A percentile compares a stretch with the other conserved stretches of the same genome.
These are phyloP conservation scores for Epinephelus fuscoguttatus DNA, from an alignment of 2,113 vertebrate species.

Conservation along the genomic window DNA sequence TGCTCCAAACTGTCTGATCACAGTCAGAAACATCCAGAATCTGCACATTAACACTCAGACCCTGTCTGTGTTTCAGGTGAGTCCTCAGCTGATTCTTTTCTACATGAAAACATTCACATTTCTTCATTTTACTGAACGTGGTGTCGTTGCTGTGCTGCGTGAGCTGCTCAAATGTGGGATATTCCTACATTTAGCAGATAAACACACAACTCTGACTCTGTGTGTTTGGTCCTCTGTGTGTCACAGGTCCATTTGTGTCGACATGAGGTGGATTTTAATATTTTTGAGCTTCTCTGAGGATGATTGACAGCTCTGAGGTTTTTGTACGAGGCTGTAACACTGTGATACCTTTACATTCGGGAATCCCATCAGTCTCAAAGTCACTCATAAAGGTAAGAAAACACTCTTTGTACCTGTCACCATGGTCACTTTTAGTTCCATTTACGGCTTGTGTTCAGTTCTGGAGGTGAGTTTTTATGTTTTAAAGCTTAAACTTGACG, in stretches of 20 bases:
- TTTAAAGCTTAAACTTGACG: conserved; percentile 8
- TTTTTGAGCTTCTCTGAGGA: not conserved
- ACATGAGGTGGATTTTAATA: fast-evolving
- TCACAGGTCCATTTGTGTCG: fast-evolving
- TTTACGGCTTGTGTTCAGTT: fast-evolving
- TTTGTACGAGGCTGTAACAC: conserved; percentile 46
- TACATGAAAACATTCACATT: fast-evolving
- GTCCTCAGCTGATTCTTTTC: fast-evolving
- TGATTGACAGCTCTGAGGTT: not conserved
- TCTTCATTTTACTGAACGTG: not conserved
- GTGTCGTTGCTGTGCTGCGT: not conserved
- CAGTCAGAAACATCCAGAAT: not conserved
- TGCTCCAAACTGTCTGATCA: fast-evolving
- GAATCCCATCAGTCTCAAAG: conserved; percentile 10
- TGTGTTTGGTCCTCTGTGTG: not conserved
- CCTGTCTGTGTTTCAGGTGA: not conserved
- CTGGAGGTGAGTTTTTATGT: not conserved
- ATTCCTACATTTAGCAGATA: not conserved
- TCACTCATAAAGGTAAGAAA: conserved; percentile 55
- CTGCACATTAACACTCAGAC: fast-evolving
- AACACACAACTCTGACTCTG: fast-evolving
- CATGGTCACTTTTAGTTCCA: fast-evolving
- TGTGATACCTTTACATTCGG: conserved; percentile 58
- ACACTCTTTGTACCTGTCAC: fast-evolving
- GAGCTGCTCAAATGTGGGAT: fast-evolving